Conservation (phyloP, 2,113 vertebrate genomes). For the Telmatochromis sp. region DNA sequence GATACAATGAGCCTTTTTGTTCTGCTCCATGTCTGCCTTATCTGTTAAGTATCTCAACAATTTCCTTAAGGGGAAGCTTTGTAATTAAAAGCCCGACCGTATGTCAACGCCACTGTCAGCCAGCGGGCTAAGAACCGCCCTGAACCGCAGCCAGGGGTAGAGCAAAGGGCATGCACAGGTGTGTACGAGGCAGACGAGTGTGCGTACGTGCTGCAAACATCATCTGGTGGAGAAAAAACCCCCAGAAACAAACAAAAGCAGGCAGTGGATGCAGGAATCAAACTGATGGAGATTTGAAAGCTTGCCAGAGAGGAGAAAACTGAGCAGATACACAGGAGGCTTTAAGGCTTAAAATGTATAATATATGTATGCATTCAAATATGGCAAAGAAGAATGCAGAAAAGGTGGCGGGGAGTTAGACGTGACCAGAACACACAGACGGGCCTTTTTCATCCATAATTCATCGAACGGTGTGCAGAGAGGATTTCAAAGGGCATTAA, state of each 20-base stretch:
- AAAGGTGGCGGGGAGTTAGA: neutral
- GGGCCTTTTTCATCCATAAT: slow-evolving; percentile 46
- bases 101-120: slow-evolving; percentile 56
- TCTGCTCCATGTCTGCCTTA: slow-evolving; percentile 34
- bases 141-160: slow-evolving; percentile 9
- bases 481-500: slow-evolving; percentile 59
- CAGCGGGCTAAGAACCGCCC: neutral
- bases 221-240: neutral
- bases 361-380: neutral
- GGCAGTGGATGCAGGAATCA: neutral
- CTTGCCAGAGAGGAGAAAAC: neutral
- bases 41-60: slow-evolving; percentile 59
- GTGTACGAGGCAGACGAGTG: neutral
- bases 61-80: slow-evolving; percentile 59
- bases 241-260: neutral
- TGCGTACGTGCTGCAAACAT: neutral
- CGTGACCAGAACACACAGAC: neutral
- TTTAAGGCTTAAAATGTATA: neutral
- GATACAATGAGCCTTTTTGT: slow-evolving; percentile 50
- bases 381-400: neutral
- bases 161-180: slow-evolving; percentile 9
- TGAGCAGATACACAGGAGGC: neutral
- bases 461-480: slow-evolving; percentile 24
- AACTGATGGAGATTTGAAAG: neutral
- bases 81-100: slow-evolving; percentile 51